Percentiles rank a stretch among this genome's conserved stretches.
Evolutionary conservation across 1,140 invertebrate genomes (phyloP).

Genomic region (Panagrolaimus sp.): DNA sequence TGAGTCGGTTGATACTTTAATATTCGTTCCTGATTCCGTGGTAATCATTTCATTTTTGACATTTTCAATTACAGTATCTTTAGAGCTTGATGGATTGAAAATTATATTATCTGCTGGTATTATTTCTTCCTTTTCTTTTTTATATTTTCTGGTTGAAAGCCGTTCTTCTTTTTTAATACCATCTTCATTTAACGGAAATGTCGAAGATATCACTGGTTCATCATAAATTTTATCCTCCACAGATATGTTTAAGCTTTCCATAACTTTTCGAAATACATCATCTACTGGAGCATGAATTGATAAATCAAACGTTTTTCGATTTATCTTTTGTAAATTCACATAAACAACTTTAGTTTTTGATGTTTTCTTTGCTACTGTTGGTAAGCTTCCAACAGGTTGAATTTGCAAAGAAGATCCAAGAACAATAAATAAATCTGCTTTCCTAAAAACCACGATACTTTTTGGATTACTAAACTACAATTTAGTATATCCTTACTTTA

Average conservation of each 20-base stretch:
- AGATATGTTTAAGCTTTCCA: not conserved
- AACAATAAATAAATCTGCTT: not conserved
- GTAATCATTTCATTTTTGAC: no score
- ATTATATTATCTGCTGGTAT: no score
- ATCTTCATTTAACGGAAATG: no score
- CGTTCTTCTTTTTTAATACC: no score
- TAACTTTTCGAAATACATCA: not conserved
- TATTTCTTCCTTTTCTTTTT: no score
- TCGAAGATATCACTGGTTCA: no score
- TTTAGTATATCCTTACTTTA: not conserved
- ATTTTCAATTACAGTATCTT: no score
- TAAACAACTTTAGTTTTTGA: not conserved
- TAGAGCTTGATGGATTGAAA: no score
- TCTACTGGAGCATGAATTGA: constrained; percentile 1
- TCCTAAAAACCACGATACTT: not conserved
- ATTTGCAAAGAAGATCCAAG: constrained; percentile 5
- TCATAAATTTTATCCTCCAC: no score
- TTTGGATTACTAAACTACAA: not conserved
- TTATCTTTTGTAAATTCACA: not conserved
- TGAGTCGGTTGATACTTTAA: no score
- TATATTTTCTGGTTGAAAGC: no score
- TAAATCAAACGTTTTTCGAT: not conserved
- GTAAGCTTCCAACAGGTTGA: not conserved
- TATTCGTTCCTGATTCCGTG: no score
- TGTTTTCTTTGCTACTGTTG: not conserved